phyloP scores from a whole-genome alignment of 2,797 vertebrate species.

The Scleropages formosus region DNA sequence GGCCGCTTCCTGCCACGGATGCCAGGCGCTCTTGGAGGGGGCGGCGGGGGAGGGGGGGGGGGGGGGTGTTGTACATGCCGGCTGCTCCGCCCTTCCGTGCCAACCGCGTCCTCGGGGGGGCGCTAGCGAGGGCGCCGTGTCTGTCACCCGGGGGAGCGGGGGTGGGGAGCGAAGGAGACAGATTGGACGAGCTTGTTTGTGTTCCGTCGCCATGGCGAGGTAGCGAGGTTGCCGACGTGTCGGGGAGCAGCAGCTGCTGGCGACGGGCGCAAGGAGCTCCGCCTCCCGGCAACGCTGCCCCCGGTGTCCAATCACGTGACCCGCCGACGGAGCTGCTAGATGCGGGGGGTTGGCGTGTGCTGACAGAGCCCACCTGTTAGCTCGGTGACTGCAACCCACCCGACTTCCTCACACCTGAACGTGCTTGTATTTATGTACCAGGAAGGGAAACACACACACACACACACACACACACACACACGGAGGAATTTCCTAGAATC shows the following conservation, averaged over 20 bases:
- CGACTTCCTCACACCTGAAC: too few species aligned
- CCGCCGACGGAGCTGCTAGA: too few species aligned
- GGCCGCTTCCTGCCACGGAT: neutral
- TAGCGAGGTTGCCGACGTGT: constrained; percentile 10
- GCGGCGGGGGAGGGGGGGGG: neutral
- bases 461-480: too few species aligned
- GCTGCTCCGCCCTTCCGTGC: neutral
- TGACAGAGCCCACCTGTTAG: too few species aligned
- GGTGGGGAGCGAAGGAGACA: neutral
- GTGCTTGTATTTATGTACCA: too few species aligned
- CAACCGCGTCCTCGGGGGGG: neutral
- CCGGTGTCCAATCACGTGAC: neutral
- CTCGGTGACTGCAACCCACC: too few species aligned
- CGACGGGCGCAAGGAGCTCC: neutral
- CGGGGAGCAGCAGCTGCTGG: neutral
- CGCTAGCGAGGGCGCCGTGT: neutral
- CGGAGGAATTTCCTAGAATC: too few species aligned
- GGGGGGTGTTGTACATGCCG: neutral
- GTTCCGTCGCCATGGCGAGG: constrained; percentile 4
- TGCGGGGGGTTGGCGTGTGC: too few species aligned
- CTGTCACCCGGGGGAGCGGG: neutral
- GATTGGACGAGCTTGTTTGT: neutral
- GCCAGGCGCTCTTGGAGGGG: neutral
- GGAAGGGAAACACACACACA: too few species aligned
- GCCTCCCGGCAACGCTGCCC: neutral